Base-by-base conservation (phyloP, 2,888 invertebrate genomes). In the Cheiracanthium punctorium region DNA sequence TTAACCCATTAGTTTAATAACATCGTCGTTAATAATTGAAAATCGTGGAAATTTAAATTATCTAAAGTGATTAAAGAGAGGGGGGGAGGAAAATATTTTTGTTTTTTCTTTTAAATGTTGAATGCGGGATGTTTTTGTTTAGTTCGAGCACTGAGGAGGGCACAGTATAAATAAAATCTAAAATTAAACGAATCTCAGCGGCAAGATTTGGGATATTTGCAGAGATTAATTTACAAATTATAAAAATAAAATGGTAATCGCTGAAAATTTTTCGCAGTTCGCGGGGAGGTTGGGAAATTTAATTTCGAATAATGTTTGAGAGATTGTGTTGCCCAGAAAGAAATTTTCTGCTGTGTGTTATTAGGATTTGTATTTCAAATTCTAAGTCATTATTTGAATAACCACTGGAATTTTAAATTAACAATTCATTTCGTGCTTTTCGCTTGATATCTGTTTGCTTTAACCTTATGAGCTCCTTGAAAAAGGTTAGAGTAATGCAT, bases 1-100 rank as follows among this genome's bases (percentile, higher is more conserved):
- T 73, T 32, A 73, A 20, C 69, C 69, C 75, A 81, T 81, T 81
- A 81, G 69, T 74, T 69, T 81, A 81, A 75, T 81, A 81, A 75
- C 70, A 41, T 20, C 74, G 52, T 75, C 74, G 69, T 81, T 75
- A 81, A 81, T 81, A 81, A 81, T 81, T 69, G 65, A 41, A 20
- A 32, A 30, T 33, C 14, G 58, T n/a, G 69, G n/a, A 81, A 70
- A 30, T 58, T 58, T 70, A 58, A 74, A 81, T 81, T 69, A 75
- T 75, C 73, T 67, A 81, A 69, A 58, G 58, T 43, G 43, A 71
- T 71, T 71, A 29, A 17, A 29, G 69, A 33, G 33, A 33, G 58
- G 10, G 7, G 10, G 37, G 37, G 37, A 37, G 10, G 58, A 24
- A 17, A 24, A 24, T 5, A 24, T 20, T 24, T 58, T 58, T 58